These are phyloP conservation scores for Rhea americana DNA, from an alignment of 2,113 vertebrate genomes.

Conservation along the genomic window DNA sequence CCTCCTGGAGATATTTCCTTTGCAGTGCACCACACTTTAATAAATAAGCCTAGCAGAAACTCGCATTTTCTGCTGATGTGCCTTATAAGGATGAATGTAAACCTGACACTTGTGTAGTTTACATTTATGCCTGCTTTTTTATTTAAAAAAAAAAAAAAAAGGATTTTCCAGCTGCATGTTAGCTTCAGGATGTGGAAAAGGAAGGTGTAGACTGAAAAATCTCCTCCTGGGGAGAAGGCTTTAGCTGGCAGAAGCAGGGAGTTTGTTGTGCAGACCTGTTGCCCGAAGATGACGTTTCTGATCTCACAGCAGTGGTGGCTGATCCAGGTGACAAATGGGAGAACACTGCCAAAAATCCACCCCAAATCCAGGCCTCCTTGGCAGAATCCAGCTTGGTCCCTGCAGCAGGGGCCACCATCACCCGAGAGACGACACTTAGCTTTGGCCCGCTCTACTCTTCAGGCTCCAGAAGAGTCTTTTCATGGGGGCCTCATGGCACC, in stretches of 20 bases:
- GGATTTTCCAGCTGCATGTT: background rate
- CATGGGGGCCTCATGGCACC: rapidly evolving
- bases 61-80: background rate
- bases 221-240: background rate
- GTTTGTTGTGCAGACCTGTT: background rate
- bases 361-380: rapidly evolving
- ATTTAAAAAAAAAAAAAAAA: background rate
- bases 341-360: background rate
- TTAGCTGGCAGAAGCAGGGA: background rate
- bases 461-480: background rate
- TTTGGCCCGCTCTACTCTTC: rapidly evolving
- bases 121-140: background rate
- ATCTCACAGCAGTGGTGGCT: rapidly evolving
- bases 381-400: background rate
- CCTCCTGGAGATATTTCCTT: conserved; percentile 3
- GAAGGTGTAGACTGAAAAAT: background rate
- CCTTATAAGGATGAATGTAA: background rate
- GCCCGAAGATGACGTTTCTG: background rate
- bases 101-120: background rate
- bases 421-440: background rate
- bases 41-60: background rate
- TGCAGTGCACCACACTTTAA: background rate
- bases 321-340: background rate
- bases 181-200: background rate
- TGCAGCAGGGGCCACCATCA: background rate